Base-by-base conservation (phyloP, 64 coral and sea anemone genomes). In the Trachythela sp. region DNA sequence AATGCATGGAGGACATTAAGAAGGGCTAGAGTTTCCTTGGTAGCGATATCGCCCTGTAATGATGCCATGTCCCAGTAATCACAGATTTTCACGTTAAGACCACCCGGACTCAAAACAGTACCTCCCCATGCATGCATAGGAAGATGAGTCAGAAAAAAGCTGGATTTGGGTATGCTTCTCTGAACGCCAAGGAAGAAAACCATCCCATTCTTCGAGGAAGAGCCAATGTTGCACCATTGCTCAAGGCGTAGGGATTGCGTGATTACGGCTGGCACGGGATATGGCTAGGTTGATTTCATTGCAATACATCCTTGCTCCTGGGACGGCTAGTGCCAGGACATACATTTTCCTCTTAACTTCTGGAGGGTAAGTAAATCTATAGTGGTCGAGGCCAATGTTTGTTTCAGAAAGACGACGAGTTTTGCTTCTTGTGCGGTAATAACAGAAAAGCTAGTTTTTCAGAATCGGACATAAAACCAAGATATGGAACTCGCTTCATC, bases 241-340 rank as follows among this genome's bases (percentile, higher is more conserved):
- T 91, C 89, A 0, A 29, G 22, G 8, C 41, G 89, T 13, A 94
- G 31, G 4, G 83, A 33, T 15, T 39, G 36, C 52, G 86, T 40
- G 29, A 94, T 20, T 29, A 38, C 71, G 71, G 13, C 11, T 13
- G 32, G 13, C 71, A 11, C 36, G 29, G 71, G 24, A 77, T 11
- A 77, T 13, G 11, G 71, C 71, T 22, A 39, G 36, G 36, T 77
- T 77, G 8, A 77, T 77, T 39, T 77, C 71, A 35, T 77, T 77
- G 31, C 13, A 22, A 77, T 22, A 77, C 40, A 90, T 70, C 45
- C 88, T 36, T 43, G 88, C 88, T n/a, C 88, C 75, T 35, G 88
- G 88, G 17, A 90, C 75, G 13, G 75, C 88, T 22, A 90, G 48
- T 8, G 29, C 15, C 75, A 90, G 18, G 88, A 45, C 42, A 45